These are phyloP conservation scores for Sinonovacula constricta DNA, from an alignment of 1,140 invertebrate genomes.

Conservation along the genomic window DNA sequence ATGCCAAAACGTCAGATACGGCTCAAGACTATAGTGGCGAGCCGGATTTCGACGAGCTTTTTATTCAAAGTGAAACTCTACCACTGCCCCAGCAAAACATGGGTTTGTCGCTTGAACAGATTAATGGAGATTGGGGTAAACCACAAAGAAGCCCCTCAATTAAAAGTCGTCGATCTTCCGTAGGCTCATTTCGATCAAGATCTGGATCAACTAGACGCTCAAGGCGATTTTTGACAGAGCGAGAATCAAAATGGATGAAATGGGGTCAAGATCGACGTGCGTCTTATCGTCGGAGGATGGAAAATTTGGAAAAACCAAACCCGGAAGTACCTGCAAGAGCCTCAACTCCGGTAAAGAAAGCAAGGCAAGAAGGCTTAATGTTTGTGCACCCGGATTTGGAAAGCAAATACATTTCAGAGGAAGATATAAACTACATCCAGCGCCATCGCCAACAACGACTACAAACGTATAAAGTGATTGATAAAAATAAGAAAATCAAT, in stretches of 20 bases:
- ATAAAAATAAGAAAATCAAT: conserved; percentile 67
- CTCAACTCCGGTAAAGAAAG: conserved; percentile 76
- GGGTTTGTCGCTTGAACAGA: conserved; percentile 60
- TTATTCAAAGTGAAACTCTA: conserved; percentile 49
- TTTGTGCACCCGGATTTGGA: conserved; percentile 75
- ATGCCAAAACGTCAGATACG: conserved; percentile 32
- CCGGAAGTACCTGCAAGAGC: conserved; percentile 63
- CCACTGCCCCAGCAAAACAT: conserved; percentile 18
- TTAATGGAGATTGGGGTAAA: conserved; percentile 65
- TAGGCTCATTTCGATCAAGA: conserved; percentile 62
- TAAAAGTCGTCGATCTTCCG: conserved; percentile 60
- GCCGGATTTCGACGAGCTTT: conserved; percentile 60
- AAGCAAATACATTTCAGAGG: conserved; percentile 70
- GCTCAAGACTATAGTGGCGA: conserved; percentile 32
- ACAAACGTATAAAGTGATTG: conserved; percentile 68
- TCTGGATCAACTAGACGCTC: conserved; percentile 51
- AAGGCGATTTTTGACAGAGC: conserved; percentile 61
- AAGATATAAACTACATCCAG: conserved; percentile 72
- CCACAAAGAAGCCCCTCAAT: conserved; percentile 52
- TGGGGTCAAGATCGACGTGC: conserved; percentile 74
- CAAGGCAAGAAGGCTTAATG: conserved; percentile 73
- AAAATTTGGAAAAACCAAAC: conserved; percentile 67
- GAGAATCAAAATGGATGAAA: conserved; percentile 72
- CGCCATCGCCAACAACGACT: conserved; percentile 69
- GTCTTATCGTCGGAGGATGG: conserved; percentile 68